These are phyloP conservation scores for Macrochelys suwanniensis DNA, from an alignment of 2,797 vertebrate species.

Conservation along the genomic window DNA sequence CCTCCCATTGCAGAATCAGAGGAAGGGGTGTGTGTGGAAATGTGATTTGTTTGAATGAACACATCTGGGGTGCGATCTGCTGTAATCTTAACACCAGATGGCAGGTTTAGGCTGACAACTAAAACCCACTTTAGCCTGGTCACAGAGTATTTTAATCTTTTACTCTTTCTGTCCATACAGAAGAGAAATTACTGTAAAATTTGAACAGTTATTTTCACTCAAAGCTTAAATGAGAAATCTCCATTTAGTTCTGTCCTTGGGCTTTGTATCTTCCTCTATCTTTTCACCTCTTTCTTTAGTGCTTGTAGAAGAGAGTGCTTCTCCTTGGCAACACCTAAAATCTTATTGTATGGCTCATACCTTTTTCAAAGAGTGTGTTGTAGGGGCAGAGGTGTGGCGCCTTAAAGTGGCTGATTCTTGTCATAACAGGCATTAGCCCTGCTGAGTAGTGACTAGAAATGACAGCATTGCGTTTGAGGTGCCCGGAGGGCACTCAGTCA, in stretches of 20 bases:
- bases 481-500: conserved; percentile 83
- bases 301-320: conserved; percentile 81
- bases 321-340: conserved; percentile 82
- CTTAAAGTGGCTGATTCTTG: conserved; percentile 91
- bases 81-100: conserved; percentile 83
- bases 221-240: not conserved
- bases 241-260: conserved; percentile 47
- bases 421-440: conserved; percentile 93
- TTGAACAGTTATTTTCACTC: conserved; percentile 83
- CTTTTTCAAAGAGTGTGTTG: conserved; percentile 80
- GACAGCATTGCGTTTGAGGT: conserved; percentile 87
- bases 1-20: conserved; percentile 37
- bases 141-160: conserved; percentile 65
- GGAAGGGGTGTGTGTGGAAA: conserved; percentile 32
- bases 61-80: conserved; percentile 81
- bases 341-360: conserved; percentile 77
- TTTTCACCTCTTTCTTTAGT: conserved; percentile 61
- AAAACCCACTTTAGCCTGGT: conserved; percentile 68
- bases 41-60: conserved; percentile 79
- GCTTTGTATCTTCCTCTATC: conserved; percentile 55
- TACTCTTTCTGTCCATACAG: conserved; percentile 79
- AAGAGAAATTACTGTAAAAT: conserved; percentile 84
- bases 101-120: conserved; percentile 82
- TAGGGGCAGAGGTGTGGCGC: conserved; percentile 90
- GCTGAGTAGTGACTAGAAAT: conserved; percentile 89